Conservation (phyloP, 2,797 vertebrate species). For the Myiothlypis chrysogaster region DNA sequence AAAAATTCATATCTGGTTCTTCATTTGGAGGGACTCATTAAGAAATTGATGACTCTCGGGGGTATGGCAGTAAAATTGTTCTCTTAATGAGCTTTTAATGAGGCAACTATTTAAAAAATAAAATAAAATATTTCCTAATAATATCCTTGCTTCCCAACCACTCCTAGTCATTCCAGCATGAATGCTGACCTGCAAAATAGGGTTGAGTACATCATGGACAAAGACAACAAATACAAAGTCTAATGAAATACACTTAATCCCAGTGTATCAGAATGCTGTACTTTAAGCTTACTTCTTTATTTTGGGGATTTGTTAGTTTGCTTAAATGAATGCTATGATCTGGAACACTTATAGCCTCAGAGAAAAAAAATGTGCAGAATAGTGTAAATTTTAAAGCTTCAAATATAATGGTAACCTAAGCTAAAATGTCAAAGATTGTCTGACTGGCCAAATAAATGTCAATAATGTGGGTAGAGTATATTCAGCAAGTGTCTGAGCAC, state of each 20-base stretch:
- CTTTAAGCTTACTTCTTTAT: neutral
- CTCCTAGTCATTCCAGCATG: neutral
- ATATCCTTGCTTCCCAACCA: neutral
- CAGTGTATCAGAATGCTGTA: neutral
- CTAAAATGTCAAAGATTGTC: neutral
- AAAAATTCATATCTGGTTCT: neutral
- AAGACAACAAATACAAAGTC: neutral
- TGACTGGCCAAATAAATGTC: neutral
- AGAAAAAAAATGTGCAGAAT: neutral
- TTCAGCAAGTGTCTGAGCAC: neutral
- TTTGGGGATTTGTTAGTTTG: neutral
- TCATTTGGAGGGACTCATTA: slow-evolving; percentile 46
- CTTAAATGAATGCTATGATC: neutral
- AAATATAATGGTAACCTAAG: neutral
- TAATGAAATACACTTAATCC: neutral
- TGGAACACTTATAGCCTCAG: neutral
- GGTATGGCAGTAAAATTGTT: slow-evolving; percentile 27
- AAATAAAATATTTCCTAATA: neutral
- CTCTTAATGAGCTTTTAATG: slow-evolving; percentile 65
- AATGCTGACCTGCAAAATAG: neutral
- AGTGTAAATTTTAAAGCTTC: neutral
- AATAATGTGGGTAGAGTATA: neutral
- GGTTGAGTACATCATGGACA: neutral
- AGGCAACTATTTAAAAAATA: slow-evolving; percentile 38
- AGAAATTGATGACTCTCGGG: slow-evolving; percentile 44